These are phyloP conservation scores for Phymatocera aterrima DNA, from an alignment of 2,888 invertebrate genomes.

Conservation along the genomic window DNA sequence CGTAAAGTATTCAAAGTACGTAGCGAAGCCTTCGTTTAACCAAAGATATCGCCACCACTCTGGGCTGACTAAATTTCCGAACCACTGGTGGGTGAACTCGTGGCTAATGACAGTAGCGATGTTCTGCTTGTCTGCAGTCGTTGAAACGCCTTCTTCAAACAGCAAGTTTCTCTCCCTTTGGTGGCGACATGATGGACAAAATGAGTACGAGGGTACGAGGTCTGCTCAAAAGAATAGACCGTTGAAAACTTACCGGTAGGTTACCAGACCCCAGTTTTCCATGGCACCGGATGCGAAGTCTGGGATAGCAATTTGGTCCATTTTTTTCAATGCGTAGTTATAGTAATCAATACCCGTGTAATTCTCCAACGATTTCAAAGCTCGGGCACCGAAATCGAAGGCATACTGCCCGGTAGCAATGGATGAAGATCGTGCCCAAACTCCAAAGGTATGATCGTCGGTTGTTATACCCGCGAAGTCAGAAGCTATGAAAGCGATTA, in stretches of 20 bases:
- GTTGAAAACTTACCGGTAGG: constrained; percentile 79
- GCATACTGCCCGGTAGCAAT: constrained; percentile 75
- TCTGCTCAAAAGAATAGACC: constrained; percentile 47
- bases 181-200: background rate
- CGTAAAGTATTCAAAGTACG: constrained; percentile 75
- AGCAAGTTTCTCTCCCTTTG: constrained; percentile 42
- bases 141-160: constrained; percentile 40
- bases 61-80: constrained; percentile 74
- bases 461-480: constrained; percentile 76
- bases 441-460: constrained; percentile 73
- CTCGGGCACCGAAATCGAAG: constrained; percentile 73
- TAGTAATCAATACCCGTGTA: constrained; percentile 78
- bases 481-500: constrained; percentile 83
- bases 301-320: constrained; percentile 91
- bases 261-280: constrained; percentile 95
- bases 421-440: constrained; percentile 75
- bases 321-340: constrained; percentile 80
- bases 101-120: constrained; percentile 73
- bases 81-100: constrained; percentile 78
- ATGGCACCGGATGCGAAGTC: constrained; percentile 92
- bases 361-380: constrained; percentile 76
- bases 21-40: constrained; percentile 77
- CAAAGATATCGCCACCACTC: constrained; percentile 73
- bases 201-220: background rate
- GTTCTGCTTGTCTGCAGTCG: constrained; percentile 50